Conservation (phyloP, 2,113 vertebrate genomes). For the Gasterosteus aculeatus region DNA sequence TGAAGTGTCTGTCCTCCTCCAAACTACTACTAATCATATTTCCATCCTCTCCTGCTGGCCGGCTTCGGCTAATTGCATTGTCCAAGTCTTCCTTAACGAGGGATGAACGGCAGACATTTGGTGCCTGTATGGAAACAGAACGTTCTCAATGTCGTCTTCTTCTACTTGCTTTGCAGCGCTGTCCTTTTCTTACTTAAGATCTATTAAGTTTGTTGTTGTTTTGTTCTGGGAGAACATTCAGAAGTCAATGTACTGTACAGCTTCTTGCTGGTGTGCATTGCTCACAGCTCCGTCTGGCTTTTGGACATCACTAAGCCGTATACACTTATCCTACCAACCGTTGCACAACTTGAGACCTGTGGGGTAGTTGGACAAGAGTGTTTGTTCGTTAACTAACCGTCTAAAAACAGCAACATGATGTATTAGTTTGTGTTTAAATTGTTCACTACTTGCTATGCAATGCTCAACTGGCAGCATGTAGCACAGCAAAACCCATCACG, state of each 20-base stretch:
- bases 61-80: constrained; percentile 22
- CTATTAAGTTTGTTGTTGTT: constrained; percentile 7
- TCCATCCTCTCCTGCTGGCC: constrained; percentile 19
- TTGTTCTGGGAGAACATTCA: constrained; percentile 19
- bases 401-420: neutral
- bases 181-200: constrained; percentile 17
- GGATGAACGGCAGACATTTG: constrained; percentile 16
- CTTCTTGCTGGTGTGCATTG: constrained; percentile 12
- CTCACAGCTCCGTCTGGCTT: neutral
- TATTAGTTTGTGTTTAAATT: neutral
- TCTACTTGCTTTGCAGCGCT: constrained; percentile 10
- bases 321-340: neutral
- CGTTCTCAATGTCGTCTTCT: neutral
- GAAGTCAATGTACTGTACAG: constrained; percentile 32
- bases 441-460: neutral
- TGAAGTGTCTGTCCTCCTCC: constrained; percentile 18
- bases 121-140: constrained; percentile 1
- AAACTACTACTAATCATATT: constrained; percentile 46
- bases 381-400: neutral
- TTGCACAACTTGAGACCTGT: neutral
- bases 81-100: constrained; percentile 25
- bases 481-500: neutral
- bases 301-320: neutral
- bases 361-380: neutral
- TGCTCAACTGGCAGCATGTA: neutral